Evolutionary conservation across 2,888 invertebrate genomes (phyloP).

Genomic region (Acanthosoma haemorrhoidale): DNA sequence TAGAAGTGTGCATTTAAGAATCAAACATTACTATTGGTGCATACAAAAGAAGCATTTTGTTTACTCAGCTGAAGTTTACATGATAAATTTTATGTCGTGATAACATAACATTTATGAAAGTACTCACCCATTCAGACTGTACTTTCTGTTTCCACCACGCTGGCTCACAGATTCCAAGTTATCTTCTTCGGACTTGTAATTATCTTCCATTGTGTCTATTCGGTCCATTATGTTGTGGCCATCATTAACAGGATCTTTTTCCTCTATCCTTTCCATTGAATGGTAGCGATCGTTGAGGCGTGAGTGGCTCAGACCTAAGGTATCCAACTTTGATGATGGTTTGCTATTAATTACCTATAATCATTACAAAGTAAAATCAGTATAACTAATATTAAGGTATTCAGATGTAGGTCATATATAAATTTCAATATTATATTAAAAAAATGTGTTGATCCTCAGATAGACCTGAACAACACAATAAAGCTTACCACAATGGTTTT

Average conservation of each 20-base stretch:
- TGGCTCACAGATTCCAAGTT: slow-evolving; percentile 45
- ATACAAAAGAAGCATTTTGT: too few relatives aligned
- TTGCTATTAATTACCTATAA: slow-evolving; percentile 20
- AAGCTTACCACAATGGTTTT: too few relatives aligned
- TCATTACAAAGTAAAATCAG: not conserved
- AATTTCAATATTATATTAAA: too few relatives aligned
- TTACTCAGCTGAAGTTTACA: too few relatives aligned
- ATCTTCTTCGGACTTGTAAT: slow-evolving; percentile 45
- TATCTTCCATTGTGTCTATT: slow-evolving; percentile 42
- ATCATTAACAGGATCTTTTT: slow-evolving; percentile 45
- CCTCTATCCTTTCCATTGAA: slow-evolving; percentile 60
- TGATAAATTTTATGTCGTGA: too few relatives aligned
- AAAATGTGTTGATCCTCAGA: too few relatives aligned
- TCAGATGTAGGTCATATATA: too few relatives aligned
- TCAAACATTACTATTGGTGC: too few relatives aligned
- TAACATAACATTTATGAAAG: too few relatives aligned
- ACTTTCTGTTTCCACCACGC: slow-evolving; percentile 46
- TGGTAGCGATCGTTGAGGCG: slow-evolving; percentile 84
- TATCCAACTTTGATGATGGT: slow-evolving; percentile 58
- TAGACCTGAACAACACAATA: too few relatives aligned
- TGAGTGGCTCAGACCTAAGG: slow-evolving; percentile 76
- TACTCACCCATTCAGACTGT: slow-evolving; percentile 48
- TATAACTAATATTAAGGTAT: not conserved
- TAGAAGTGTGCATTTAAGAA: too few relatives aligned
- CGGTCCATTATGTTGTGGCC: not conserved